Base-by-base conservation (phyloP, 2,113 vertebrate genomes). In the Calyptommatus sinebrachiatus region DNA sequence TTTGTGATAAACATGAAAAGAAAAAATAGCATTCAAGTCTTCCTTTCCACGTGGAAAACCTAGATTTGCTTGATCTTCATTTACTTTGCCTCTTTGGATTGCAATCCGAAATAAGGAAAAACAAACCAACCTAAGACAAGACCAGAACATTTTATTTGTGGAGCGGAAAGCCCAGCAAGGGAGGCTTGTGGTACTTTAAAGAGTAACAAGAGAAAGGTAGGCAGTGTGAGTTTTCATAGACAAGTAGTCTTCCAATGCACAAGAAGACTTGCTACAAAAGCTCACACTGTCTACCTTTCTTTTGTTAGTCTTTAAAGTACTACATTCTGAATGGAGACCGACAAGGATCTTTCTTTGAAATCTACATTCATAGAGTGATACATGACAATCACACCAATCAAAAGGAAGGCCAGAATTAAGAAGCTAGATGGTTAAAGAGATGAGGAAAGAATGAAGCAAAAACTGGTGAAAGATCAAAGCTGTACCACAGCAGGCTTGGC, bases 401-500 rank as follows among this genome's bases (percentile, higher is more conserved):
- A 5, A 31, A 21, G 28, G 20, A 68, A 29, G 20, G 46, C 53
- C 31, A 28, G 48, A 35, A 80, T 35, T 8, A 21, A 57, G 46
- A 21, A 73, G 53, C 22, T 67, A 73, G 45, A 66, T 80, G n/a
- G 61, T 26, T 67, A 18, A 11, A 45, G 20, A 50, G n/a, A 21
- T 62, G 26, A 57, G 45, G 67, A 41, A 21, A 67, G 57, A 28
- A 62, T 28, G n/a, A 35, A 22, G 8, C 48, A 74, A 62, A 31
- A 80, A 68, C 31, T 80, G 24, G 11, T 18, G 22, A 28, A 29
- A 50, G 26, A 41, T 62, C 61, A 61, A 71, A 31, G 46, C 8
- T 72, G 62, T 28, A 80, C 9, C 5, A 45, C 71, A 80, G 79
- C 29, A 74, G 48, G 6, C 48, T 78, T 71, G 77, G 53, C 77